Base-by-base conservation (phyloP, 2,888 invertebrate genomes). In the Hypolimnas misippus region DNA sequence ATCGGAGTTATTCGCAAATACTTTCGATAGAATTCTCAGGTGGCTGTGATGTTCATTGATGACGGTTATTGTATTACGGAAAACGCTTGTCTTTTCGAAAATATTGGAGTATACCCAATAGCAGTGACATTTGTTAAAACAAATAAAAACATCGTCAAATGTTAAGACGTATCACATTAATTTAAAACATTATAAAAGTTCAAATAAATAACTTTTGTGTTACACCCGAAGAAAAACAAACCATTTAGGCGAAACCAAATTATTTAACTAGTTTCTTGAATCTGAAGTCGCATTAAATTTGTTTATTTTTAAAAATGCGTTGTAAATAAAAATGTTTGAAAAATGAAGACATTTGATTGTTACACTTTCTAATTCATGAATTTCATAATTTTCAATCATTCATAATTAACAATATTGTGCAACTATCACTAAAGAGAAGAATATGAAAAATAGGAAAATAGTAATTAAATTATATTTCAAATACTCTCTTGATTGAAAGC, bases 401-500 rank as follows among this genome's bases (percentile, higher is more conserved):
- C n/a, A n/a, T n/a, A n/a, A n/a, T n/a, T n/a, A n/a, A 19, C 4
- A 44, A 19, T 42, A 17, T 44, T 21, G 5, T 5, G 19, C 1
- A n/a, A 19, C 4, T 12, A n/a, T 1, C 4, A 38, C 4, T n/a
- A 38, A 38, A n/a, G 4, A n/a, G 4, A 38, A 12, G n/a, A 38
- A n/a, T n/a, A 1, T n/a, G n/a, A n/a, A 38, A 38, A 38, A 38
- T 38, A 38, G n/a, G 46, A 19, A 63, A 66, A 69, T 64, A 70
- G 67, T 68, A 70, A 73, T 72, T 73, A 71, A 65, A 71, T 70
- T 62, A 71, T 68, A 70, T 71, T 74, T 73, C 71, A 69, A 73
- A 76, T 77, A 68, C 71, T 73, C 71, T 67, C 77, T 78, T 83
- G 85, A 87, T 86, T 85, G 83, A 84, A 83, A 80, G 77, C 74